Evolutionary conservation across 1,140 invertebrate species (phyloP).

Genomic region (Antheraea mylitta): DNA sequence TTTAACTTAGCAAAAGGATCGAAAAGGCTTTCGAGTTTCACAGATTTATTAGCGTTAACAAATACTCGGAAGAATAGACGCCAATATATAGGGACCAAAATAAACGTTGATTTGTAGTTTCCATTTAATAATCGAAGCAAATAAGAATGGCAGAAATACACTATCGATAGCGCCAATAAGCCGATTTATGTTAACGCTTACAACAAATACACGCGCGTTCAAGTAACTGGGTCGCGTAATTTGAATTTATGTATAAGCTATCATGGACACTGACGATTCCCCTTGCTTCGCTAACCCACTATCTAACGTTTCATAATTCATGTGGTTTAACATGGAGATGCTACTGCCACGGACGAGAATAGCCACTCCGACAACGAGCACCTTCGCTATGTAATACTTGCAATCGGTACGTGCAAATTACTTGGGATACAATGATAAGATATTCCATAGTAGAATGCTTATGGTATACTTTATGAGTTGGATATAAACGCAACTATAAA

Average conservation of each 20-base stretch:
- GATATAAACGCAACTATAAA: no score
- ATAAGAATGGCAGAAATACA: background rate
- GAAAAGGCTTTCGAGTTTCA: no score
- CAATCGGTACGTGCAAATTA: background rate
- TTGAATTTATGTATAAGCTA: conserved; percentile 3
- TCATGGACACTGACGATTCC: conserved; percentile 1
- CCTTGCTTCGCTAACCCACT: background rate
- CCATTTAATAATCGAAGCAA: background rate
- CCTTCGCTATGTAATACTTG: background rate
- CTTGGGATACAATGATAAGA: background rate
- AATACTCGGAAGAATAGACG: background rate
- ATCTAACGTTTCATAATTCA: conserved; percentile 3
- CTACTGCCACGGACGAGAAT: background rate
- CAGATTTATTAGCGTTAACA: no score
- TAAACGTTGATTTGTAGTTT: background rate
- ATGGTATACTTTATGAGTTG: no score
- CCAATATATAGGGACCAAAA: background rate
- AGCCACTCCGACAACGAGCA: background rate
- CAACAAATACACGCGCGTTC: background rate
- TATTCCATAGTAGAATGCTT: no score
- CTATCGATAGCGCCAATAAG: background rate
- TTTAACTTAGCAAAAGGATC: no score
- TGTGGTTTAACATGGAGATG: background rate
- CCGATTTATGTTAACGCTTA: background rate
- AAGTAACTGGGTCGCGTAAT: background rate